Base-by-base conservation (phyloP, 1,140 invertebrate species). In the Mya arenaria region DNA sequence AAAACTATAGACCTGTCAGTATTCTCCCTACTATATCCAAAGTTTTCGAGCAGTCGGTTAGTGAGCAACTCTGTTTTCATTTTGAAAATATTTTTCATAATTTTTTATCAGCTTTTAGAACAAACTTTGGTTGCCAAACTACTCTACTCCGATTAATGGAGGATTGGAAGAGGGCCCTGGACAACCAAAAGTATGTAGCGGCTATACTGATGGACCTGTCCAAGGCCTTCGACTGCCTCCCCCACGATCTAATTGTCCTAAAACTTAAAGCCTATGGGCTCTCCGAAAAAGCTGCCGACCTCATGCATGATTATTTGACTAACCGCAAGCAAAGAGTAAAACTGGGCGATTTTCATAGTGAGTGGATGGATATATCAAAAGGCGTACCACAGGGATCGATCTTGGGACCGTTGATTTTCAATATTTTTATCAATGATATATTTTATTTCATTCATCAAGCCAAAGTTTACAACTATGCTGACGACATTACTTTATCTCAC, bases 341-440 rank as follows among this genome's bases (percentile, higher is more conserved):
- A 65, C n/a, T 65, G n/a, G n/a, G n/a, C n/a, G n/a, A n/a, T n/a
- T n/a, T n/a, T n/a, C n/a, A n/a, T n/a, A n/a, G n/a, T n/a, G n/a
- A n/a, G n/a, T n/a, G 10, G 39, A 1, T 44, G 8, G 19, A 52
- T 25, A 41, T 68, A 15, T 13, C n/a, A 4, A 55, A 68, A 30
- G 62, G 62, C 4, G 36, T 78, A 23, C 74, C 41, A 4, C 41
- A 68, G 23, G 62, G 62, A 1, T 78, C 62, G 8, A 78, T 55
- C 13, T 30, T 78, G 56, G 62, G 56, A 10, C 73, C 73, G 25
- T 19, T 63, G 4, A 6, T 63, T 28, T 75, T 75, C 41, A 39
- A 75, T 63, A 63, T 75, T 44, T 63, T 63, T 48, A 63, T 63
- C 32, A 75, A 60, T 41, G 56, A 60, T 19, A 74, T 74, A 1